Evolutionary conservation across 2,113 vertebrate species (phyloP).

Genomic region (Tychaedon coryphoeus): DNA sequence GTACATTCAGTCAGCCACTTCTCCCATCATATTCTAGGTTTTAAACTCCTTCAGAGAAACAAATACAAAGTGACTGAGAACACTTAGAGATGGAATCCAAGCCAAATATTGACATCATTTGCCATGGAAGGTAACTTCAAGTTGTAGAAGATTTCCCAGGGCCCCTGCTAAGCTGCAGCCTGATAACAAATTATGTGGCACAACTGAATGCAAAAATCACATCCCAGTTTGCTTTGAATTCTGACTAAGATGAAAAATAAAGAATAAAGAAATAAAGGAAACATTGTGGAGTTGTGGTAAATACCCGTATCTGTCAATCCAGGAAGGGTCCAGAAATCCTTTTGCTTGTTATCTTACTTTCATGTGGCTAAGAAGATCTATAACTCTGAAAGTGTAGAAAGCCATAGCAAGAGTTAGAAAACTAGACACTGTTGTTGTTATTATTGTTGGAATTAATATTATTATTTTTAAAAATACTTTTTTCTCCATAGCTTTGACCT

Average conservation of each 20-base stretch:
- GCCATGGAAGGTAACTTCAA: not conserved
- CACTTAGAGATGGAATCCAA: not conserved
- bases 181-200: not conserved
- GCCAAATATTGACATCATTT: not conserved
- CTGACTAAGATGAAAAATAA: not conserved
- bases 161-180: not conserved
- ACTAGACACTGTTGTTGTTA: rapidly evolving
- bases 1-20: not conserved
- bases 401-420: not conserved
- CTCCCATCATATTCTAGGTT: not conserved
- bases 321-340: not conserved
- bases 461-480: not conserved
- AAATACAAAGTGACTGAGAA: not conserved
- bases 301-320: not conserved
- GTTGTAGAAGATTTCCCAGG: not conserved
- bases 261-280: not conserved
- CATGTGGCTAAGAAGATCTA: not conserved
- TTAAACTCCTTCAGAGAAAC: not conserved
- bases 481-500: not conserved
- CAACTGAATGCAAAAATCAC: not conserved
- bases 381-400: not conserved
- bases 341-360: not conserved
- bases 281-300: not conserved
- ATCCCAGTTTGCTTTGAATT: not conserved
- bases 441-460: not conserved